phyloP scores from a whole-genome alignment of 2,888 invertebrate genomes.

The Mamestra brassicae region DNA sequence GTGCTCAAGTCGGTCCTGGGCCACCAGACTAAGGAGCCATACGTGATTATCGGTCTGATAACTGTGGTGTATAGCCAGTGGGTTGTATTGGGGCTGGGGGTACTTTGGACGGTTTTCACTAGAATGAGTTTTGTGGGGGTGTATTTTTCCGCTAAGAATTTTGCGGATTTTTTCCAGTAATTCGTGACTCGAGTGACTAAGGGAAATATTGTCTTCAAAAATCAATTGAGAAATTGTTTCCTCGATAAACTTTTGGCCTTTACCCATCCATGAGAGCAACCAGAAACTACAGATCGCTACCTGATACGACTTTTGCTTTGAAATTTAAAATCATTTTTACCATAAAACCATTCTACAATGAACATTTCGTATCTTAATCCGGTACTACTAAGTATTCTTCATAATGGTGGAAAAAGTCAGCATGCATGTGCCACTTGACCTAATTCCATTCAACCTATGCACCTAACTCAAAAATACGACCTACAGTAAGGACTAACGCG shows the following conservation, averaged over 20 bases:
- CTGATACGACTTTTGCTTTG: not conserved
- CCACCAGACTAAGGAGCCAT: too few species aligned
- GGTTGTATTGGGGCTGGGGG: too few species aligned
- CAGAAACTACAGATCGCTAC: not conserved
- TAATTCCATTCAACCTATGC: not conserved
- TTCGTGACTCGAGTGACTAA: not conserved
- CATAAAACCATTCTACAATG: not conserved
- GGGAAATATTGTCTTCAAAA: not conserved
- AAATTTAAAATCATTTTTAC: not conserved
- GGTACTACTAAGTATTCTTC: not conserved
- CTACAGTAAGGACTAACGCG: slow-evolving; percentile 23
- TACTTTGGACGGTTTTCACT: not conserved
- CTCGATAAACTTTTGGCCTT: not conserved
- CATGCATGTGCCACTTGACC: slow-evolving; percentile 10
- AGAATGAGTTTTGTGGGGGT: not conserved
- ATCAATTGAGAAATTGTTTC: not conserved
- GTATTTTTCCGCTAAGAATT: not conserved
- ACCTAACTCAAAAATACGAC: slow-evolving; percentile 16
- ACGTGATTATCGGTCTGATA: too few species aligned
- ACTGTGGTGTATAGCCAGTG: too few species aligned
- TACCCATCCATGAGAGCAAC: not conserved
- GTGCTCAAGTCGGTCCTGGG: too few species aligned
- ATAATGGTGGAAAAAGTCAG: not conserved
- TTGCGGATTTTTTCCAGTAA: not conserved
- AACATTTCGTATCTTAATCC: not conserved